These are phyloP conservation scores for Semnornis frantzii DNA, from an alignment of 2,113 vertebrate genomes.

Conservation along the genomic window DNA sequence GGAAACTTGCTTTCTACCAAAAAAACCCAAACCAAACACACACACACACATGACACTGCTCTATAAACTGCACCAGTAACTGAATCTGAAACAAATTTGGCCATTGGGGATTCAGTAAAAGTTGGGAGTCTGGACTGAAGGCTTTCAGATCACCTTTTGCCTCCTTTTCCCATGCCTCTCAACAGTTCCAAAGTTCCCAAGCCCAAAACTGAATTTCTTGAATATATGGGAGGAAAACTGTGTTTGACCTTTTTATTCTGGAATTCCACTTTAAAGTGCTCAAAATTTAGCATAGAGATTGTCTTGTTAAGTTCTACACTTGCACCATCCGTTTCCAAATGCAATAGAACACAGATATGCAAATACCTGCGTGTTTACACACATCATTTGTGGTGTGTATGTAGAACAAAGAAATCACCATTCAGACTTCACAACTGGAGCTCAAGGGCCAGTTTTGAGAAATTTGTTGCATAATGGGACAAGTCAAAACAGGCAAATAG, in stretches of 20 bases:
- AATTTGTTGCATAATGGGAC: neutral
- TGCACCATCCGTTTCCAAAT: neutral
- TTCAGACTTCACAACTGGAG: neutral
- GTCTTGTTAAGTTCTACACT: neutral
- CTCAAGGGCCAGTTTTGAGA: neutral
- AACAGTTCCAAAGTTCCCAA: neutral
- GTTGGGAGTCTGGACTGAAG: neutral
- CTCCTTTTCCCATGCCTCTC: neutral
- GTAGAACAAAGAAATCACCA: neutral
- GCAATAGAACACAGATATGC: neutral
- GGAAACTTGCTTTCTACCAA: neutral
- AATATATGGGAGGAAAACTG: neutral
- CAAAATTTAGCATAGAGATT: neutral
- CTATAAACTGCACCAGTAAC: neutral
- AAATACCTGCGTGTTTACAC: neutral
- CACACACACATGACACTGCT: neutral
- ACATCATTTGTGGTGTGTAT: neutral
- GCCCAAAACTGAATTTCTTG: neutral
- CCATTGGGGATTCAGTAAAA: neutral
- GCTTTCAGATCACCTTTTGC: neutral
- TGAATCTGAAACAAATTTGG: neutral
- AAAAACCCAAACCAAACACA: neutral
- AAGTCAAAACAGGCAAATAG: conserved; percentile 6
- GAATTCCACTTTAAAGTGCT: neutral
- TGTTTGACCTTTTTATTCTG: neutral